phyloP scores from a whole-genome alignment of 2,113 vertebrate species.

The Peromyscus californicus region DNA sequence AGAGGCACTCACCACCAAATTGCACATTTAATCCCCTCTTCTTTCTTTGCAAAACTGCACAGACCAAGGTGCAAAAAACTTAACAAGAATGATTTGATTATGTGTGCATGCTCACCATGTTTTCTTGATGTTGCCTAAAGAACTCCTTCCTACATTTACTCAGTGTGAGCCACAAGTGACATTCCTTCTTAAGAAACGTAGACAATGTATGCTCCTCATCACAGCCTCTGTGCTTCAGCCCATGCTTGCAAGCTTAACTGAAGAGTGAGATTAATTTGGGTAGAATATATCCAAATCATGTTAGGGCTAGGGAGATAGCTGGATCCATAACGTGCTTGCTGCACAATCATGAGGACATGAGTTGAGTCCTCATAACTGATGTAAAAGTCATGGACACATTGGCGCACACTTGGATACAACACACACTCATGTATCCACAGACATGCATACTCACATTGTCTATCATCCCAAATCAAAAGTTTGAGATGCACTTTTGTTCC shows the following conservation, averaged over 20 bases:
- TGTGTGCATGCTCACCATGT: background rate
- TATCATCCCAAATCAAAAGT: background rate
- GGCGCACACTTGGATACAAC: background rate
- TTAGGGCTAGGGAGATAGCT: background rate
- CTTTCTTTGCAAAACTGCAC: background rate
- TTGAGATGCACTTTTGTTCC: background rate
- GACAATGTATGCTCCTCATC: background rate
- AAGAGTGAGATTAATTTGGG: conserved; percentile 21
- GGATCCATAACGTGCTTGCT: accelerated
- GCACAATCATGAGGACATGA: background rate
- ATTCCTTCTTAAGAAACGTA: background rate
- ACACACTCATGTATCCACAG: background rate
- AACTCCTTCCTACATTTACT: background rate
- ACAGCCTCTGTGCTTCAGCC: background rate
- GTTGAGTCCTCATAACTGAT: no score
- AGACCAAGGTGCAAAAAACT: background rate
- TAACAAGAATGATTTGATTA: conserved; percentile 1
- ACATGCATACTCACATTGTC: background rate
- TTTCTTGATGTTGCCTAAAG: background rate
- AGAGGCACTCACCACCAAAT: background rate
- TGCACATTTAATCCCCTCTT: background rate
- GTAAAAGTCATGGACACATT: background rate
- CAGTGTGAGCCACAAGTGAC: background rate
- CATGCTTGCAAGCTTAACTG: background rate
- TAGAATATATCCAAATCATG: conserved; percentile 23